phyloP scores from a whole-genome alignment of 2,888 invertebrate genomes.

The Caenorhabditis auriculariae region DNA sequence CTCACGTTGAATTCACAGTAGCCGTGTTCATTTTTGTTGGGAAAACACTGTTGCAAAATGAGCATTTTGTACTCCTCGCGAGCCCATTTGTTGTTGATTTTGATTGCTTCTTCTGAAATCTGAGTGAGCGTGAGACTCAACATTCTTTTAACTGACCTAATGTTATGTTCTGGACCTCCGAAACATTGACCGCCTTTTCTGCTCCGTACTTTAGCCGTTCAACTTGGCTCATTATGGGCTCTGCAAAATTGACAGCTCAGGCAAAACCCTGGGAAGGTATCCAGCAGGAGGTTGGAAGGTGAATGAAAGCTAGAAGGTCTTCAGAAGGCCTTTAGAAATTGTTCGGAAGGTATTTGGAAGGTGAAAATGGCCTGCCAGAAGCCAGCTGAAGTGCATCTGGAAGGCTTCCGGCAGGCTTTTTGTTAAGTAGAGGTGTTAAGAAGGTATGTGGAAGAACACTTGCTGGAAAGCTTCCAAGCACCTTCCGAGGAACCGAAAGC shows the following conservation, averaged over 20 bases:
- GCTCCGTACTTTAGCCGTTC: slow-evolving; percentile 12
- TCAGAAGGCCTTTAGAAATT: no score
- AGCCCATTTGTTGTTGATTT: slow-evolving; percentile 28
- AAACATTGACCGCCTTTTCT: slow-evolving; percentile 6
- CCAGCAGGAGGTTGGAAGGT: background rate
- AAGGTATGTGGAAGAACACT: no score
- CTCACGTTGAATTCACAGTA: slow-evolving; percentile 26
- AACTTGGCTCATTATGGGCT: background rate
- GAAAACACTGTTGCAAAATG: slow-evolving; percentile 24
- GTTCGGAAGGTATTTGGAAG: no score
- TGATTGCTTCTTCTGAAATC: slow-evolving; percentile 25
- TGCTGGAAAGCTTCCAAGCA: no score
- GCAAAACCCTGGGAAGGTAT: background rate
- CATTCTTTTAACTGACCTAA: slow-evolving; percentile 6
- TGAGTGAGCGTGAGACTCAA: background rate
- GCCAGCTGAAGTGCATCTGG: no score
- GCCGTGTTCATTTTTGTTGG: slow-evolving; percentile 31
- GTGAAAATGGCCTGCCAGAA: no score
- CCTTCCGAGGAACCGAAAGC: no score
- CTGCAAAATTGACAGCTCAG: background rate
- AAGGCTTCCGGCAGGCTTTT: no score
- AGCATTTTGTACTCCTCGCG: slow-evolving; percentile 25
- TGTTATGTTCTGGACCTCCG: slow-evolving; percentile 13
- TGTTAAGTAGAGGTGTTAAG: no score
- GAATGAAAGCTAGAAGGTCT: no score